Evolutionary conservation across 2,797 vertebrate species (phyloP).

Genomic region (Myotis planiceps): DNA sequence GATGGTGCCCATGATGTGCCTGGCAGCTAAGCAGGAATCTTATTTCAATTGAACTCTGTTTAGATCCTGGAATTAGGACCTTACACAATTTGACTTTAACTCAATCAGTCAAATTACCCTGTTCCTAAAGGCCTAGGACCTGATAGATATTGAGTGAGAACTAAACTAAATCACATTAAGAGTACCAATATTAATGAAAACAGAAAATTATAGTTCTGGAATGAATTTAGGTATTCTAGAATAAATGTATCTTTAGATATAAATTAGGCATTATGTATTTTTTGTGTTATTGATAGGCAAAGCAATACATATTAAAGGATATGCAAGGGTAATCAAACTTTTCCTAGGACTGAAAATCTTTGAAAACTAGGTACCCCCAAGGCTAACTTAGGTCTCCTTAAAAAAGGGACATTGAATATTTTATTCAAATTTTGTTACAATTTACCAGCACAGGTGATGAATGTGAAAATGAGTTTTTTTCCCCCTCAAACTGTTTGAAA

Average conservation of each 20-base stretch:
- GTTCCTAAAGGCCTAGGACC: neutral
- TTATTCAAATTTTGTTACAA: conserved; percentile 36
- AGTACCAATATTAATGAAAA: conserved; percentile 26
- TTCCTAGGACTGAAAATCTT: conserved; percentile 16
- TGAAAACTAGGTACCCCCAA: neutral
- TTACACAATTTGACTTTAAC: conserved; percentile 57
- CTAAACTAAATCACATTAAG: conserved; percentile 37
- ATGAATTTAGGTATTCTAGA: conserved; percentile 27
- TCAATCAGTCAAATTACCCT: conserved; percentile 53
- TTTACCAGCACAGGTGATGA: neutral
- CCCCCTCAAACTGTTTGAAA: neutral
- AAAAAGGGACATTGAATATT: neutral
- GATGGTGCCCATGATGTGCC: neutral
- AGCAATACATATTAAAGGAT: neutral
- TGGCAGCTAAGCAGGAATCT: conserved; percentile 61
- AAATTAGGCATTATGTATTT: neutral
- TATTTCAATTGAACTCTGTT: conserved; percentile 67
- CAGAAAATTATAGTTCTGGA: conserved; percentile 15
- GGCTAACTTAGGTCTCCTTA: neutral
- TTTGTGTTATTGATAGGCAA: conserved; percentile 19
- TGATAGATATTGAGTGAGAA: neutral
- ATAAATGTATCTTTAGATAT: neutral
- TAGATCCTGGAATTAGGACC: neutral
- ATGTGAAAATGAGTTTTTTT: neutral
- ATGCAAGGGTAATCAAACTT: neutral